Evolutionary conservation across 1,140 invertebrate genomes (phyloP).

Genomic region (Pseudomyrmex concolor): DNA sequence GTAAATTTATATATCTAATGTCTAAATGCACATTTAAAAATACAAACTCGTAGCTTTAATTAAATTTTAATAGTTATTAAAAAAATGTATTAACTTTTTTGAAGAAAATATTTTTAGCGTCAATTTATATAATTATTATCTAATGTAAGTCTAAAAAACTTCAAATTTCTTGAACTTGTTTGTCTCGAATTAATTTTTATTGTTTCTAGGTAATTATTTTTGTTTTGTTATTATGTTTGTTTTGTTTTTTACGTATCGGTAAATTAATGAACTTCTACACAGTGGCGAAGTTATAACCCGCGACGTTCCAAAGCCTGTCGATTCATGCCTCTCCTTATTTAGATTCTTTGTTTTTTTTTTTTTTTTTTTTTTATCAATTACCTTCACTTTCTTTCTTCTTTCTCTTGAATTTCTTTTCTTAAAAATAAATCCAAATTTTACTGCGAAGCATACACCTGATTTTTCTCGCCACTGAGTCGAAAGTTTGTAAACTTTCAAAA

Average conservation of each 20-base stretch:
- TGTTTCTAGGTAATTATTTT: no score
- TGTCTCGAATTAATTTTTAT: background rate
- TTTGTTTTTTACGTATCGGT: background rate
- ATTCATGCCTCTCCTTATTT: background rate
- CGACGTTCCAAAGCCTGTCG: background rate
- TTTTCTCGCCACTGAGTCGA: background rate
- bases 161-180: slow-evolving; percentile 13
- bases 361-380: background rate
- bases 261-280: slow-evolving; percentile 6
- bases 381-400: background rate
- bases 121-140: slow-evolving; percentile 4
- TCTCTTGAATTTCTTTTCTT: background rate
- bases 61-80: background rate
- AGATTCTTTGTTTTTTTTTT: background rate
- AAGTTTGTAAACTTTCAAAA: slow-evolving; percentile 23
- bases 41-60: background rate
- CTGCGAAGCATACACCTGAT: background rate
- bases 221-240: background rate
- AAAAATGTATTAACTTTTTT: slow-evolving; percentile 15
- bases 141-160: background rate
- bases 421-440: background rate
- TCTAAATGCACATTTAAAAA: slow-evolving; percentile 12
- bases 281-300: background rate
- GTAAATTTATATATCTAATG: slow-evolving; percentile 46
- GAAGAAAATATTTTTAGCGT: background rate